phyloP scores from a whole-genome alignment of 2,888 invertebrate species.

The Hofmannophila pseudospretella region DNA sequence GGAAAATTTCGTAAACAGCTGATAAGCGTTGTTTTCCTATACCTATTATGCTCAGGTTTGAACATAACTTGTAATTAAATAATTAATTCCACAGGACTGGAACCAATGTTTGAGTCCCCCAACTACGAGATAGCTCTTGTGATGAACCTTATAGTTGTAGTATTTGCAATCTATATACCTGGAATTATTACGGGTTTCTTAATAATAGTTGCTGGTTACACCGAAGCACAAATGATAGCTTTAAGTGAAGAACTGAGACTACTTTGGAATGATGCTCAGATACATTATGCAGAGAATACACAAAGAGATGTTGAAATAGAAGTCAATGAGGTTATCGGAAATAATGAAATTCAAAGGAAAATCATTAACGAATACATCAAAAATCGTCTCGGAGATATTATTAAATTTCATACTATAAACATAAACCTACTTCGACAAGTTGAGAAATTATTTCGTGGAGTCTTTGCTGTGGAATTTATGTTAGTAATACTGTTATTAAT shows the following conservation, averaged over 20 bases:
- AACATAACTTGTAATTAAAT: too few relatives aligned
- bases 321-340: too few relatives aligned
- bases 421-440: constrained; percentile 25
- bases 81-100: constrained; percentile 44
- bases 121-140: constrained; percentile 40
- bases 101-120: constrained; percentile 44
- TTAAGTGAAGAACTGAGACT: constrained; percentile 37
- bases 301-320: background rate
- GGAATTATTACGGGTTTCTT: constrained; percentile 36
- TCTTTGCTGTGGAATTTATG: constrained; percentile 34
- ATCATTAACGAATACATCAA: constrained; percentile 21
- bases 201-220: constrained; percentile 39
- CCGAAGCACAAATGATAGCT: constrained; percentile 44
- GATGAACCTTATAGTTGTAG: constrained; percentile 14
- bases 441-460: constrained; percentile 29
- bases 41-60: too few relatives aligned
- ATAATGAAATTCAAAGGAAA: constrained; percentile 1
- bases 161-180: constrained; percentile 19
- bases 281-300: constrained; percentile 7
- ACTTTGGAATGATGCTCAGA: constrained; percentile 36
- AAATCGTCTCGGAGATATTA: constrained; percentile 21
- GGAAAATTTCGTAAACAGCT: too few relatives aligned
- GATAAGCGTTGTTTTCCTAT: too few relatives aligned
- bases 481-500: constrained; percentile 28
- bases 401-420: constrained; percentile 24